Evolutionary conservation across 2,797 vertebrate genomes (phyloP).

Genomic region (Chelonia mydas): DNA sequence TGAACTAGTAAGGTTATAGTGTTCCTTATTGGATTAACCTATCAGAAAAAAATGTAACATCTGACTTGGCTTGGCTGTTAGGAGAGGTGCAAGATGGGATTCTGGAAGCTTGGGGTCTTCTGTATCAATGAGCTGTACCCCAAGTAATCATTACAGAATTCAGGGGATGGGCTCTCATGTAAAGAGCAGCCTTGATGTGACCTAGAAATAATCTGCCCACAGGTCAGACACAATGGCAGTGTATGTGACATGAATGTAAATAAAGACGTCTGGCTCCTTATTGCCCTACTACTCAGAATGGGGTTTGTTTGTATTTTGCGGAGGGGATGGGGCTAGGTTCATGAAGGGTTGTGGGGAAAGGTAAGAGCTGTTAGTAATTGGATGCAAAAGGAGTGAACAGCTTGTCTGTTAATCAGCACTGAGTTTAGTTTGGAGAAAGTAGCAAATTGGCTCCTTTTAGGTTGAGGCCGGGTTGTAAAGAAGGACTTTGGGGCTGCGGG

Average conservation of each 20-base stretch:
- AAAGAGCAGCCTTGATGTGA: rapidly evolving
- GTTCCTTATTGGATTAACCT: neutral
- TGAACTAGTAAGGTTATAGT: neutral
- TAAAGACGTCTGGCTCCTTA: neutral
- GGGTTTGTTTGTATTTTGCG: neutral
- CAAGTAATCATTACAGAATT: neutral
- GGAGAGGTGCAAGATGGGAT: conserved; percentile 35
- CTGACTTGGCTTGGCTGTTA: conserved; percentile 36
- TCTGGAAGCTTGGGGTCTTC: neutral
- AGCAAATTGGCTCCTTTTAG: neutral
- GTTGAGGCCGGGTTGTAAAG: neutral
- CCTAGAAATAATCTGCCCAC: rapidly evolving
- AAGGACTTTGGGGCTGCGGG: neutral
- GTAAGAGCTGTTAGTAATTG: conserved; percentile 41
- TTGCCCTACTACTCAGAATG: neutral
- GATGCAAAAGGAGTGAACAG: conserved; percentile 28
- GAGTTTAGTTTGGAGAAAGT: conserved; percentile 28
- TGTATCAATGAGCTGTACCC: neutral
- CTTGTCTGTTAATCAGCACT: conserved; percentile 40
- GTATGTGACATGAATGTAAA: rapidly evolving
- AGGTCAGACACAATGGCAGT: rapidly evolving
- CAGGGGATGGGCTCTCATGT: neutral
- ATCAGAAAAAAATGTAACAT: neutral
- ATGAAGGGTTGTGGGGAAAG: neutral
- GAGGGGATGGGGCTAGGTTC: conserved; percentile 7